phyloP scores from a whole-genome alignment of 2,113 vertebrate genomes.

The Mesitornis unicolor region DNA sequence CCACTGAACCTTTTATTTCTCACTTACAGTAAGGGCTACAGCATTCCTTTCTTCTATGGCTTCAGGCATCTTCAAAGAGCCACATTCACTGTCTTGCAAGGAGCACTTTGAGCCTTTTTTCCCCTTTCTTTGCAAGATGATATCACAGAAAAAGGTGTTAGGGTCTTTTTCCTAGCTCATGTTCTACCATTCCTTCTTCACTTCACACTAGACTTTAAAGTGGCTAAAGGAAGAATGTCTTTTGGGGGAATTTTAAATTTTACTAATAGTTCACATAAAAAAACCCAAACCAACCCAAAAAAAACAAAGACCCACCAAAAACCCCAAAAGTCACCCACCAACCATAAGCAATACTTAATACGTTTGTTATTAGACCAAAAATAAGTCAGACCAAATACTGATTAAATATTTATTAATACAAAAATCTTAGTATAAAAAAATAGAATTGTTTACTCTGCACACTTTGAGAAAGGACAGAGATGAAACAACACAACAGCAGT shows the following conservation, averaged over 20 bases:
- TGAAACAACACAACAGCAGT: background rate
- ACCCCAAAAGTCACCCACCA: background rate
- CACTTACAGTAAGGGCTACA: background rate
- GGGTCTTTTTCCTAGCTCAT: background rate
- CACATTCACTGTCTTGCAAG: background rate
- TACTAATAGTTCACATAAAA: background rate
- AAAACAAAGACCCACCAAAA: background rate
- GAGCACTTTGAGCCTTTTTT: background rate
- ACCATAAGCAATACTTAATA: background rate
- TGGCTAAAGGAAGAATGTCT: background rate
- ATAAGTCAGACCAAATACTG: background rate
- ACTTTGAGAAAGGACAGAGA: background rate
- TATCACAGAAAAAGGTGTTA: background rate
- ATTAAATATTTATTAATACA: constrained; percentile 42
- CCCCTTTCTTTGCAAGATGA: background rate
- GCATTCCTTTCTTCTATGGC: background rate
- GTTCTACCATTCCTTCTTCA: background rate
- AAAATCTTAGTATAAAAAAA: constrained; percentile 3
- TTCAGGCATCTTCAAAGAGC: background rate
- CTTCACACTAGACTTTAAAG: background rate
- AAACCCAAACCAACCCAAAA: background rate
- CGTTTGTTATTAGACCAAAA: background rate
- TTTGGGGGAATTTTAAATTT: background rate
- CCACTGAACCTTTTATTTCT: background rate
- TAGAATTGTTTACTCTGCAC: background rate